Evolutionary conservation across 2,113 vertebrate species (phyloP).

Genomic region (Illadopsis cleaveri): DNA sequence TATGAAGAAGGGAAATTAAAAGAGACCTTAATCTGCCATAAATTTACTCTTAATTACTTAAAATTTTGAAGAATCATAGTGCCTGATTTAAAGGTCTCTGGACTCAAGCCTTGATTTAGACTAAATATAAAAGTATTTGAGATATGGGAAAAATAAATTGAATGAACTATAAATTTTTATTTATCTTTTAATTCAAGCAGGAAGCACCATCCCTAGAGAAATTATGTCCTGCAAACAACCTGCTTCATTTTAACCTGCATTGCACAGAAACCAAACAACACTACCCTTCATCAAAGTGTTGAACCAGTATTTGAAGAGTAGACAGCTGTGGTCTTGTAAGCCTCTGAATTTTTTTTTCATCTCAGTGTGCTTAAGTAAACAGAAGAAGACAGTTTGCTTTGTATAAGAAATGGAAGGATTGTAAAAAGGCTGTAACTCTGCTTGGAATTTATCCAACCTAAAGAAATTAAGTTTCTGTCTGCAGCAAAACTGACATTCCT

Average conservation of each 20-base stretch:
- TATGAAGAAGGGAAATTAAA: neutral
- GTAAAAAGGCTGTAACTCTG: neutral
- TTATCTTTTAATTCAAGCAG: neutral
- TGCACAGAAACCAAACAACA: conserved; percentile 47
- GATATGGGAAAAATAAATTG: neutral
- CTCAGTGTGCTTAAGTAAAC: conserved; percentile 53
- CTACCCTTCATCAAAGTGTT: conserved; percentile 5
- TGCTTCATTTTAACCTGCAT: conserved; percentile 54
- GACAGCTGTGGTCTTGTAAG: conserved; percentile 33
- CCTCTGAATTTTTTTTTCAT: conserved; percentile 29
- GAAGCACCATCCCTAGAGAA: conserved; percentile 21
- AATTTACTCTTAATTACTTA: neutral
- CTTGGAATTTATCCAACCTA: conserved; percentile 28
- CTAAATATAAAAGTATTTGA: neutral
- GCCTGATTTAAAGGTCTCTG: neutral
- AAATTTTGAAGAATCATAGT: neutral
- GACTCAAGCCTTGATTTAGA: neutral
- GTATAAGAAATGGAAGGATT: neutral
- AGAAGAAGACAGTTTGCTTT: conserved; percentile 35
- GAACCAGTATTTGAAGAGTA: conserved; percentile 38
- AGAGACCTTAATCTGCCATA: neutral
- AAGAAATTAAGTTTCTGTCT: conserved; percentile 36
- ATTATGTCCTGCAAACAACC: conserved; percentile 22
- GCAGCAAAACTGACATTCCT: neutral
- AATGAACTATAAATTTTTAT: neutral